Evolutionary conservation across 1,140 invertebrate species (phyloP).

Genomic region (Panulirus ornatus): DNA sequence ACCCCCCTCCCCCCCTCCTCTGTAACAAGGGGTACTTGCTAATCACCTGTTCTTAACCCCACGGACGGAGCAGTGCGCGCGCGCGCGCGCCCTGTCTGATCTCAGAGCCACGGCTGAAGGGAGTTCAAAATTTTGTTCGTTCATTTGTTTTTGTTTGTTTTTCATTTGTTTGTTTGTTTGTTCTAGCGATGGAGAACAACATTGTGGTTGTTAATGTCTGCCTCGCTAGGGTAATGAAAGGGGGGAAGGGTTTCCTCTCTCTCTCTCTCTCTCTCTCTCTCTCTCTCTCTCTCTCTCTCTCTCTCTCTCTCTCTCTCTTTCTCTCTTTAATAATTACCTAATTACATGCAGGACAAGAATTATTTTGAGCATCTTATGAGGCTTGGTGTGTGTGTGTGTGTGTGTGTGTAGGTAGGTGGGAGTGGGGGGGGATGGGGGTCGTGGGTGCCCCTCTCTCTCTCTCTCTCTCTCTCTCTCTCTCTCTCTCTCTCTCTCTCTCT

Average conservation of each 20-base stretch:
- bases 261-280: slow-evolving; percentile 36
- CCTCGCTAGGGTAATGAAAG: background rate
- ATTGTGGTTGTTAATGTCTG: background rate
- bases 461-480: slow-evolving; percentile 27
- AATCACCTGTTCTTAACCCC: no score
- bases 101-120: no score
- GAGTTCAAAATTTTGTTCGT: no score
- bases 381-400: background rate
- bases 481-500: background rate
- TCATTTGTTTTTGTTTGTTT: no score
- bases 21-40: no score
- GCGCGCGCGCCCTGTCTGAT: no score
- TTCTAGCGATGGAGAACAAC: background rate
- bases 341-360: background rate
- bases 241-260: background rate
- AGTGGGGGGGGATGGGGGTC: no score
- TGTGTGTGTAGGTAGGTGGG: no score
- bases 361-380: background rate
- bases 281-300: slow-evolving; percentile 11
- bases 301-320: background rate
- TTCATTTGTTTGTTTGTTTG: no score
- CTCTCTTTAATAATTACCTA: background rate
- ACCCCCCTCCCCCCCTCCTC: no score
- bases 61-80: no score
- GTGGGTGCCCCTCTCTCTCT: slow-evolving; percentile 11